Percentiles rank a stretch among this genome's conserved stretches.
phyloP scores from a whole-genome alignment of 2,888 invertebrate species.

The Steinernema hermaphroditum region DNA sequence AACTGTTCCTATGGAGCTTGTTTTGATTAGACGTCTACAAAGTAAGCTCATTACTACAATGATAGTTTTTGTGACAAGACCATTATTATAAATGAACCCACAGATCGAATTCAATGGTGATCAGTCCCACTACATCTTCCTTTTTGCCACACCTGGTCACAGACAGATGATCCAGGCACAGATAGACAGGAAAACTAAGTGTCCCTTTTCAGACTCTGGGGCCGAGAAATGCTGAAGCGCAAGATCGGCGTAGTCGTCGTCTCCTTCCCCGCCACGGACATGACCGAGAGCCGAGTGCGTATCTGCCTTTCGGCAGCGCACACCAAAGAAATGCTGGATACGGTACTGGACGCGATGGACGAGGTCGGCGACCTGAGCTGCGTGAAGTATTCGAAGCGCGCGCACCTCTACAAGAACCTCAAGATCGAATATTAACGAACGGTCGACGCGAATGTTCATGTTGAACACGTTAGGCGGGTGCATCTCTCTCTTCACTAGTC shows the following conservation, averaged over 20 bases:
- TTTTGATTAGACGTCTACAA: too few relatives aligned
- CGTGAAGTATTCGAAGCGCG: constrained; percentile 56
- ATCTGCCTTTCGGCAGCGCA: constrained; percentile 94
- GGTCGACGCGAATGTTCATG: background rate
- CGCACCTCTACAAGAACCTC: constrained; percentile 56
- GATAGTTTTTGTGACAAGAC: too few relatives aligned
- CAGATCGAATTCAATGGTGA: too few relatives aligned
- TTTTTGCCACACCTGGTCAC: too few relatives aligned
- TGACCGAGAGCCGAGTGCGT: constrained; percentile 82
- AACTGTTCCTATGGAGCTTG: too few relatives aligned
- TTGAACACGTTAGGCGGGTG: background rate
- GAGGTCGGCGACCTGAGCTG: constrained; percentile 55
- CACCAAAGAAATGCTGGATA: constrained; percentile 87
- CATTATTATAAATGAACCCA: too few relatives aligned
- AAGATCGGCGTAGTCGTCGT: constrained; percentile 88
- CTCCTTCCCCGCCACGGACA: constrained; percentile 94
- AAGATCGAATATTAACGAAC: constrained; percentile 56
- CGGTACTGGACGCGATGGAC: constrained; percentile 53
- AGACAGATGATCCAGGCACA: too few relatives aligned
- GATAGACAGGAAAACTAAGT: too few relatives aligned
- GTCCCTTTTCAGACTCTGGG: constrained; percentile 77
- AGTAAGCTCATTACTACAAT: too few relatives aligned
- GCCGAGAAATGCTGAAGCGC: constrained; percentile 79
- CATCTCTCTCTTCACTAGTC: constrained; percentile 20
- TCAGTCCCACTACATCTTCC: too few relatives aligned